Evolutionary conservation across 2,888 invertebrate species (phyloP).

Genomic region (Orgyia antiqua): DNA sequence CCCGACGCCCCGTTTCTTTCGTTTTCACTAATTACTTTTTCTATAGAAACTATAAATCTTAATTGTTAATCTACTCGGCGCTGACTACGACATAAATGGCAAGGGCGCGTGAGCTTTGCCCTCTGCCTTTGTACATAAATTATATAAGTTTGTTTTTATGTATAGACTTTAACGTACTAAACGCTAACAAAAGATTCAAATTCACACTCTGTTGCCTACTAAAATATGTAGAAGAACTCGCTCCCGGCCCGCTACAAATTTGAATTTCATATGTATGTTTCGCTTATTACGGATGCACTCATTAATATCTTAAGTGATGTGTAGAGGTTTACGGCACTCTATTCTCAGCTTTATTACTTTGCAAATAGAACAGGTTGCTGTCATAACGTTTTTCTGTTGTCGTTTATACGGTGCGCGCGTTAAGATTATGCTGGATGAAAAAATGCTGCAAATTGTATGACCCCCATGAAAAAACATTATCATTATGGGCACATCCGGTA

Average conservation of each 20-base stretch:
- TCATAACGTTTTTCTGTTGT: constrained; percentile 26
- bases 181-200: constrained; percentile 77
- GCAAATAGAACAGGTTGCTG: constrained; percentile 24
- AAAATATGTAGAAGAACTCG: constrained; percentile 75
- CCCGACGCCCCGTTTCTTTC: constrained; percentile 68
- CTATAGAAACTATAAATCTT: constrained; percentile 65
- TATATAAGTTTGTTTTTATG: constrained; percentile 33
- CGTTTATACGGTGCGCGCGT: constrained; percentile 59
- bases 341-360: constrained; percentile 43
- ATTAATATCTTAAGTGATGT: constrained; percentile 78
- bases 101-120: constrained; percentile 13
- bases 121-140: constrained; percentile 10
- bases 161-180: constrained; percentile 50
- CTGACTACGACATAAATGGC: constrained; percentile 17
- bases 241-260: constrained; percentile 73
- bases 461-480: constrained; percentile 72
- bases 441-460: constrained; percentile 74
- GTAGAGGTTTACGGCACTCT: constrained; percentile 41
- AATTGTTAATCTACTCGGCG: constrained; percentile 29
- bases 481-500: constrained; percentile 50
- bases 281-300: constrained; percentile 77
- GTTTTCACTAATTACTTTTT: constrained; percentile 73
- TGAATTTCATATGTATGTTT: constrained; percentile 78
- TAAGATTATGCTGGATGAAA: constrained; percentile 71
- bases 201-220: constrained; percentile 76